Base-by-base conservation (phyloP, 2,113 vertebrate genomes). In the Mustela nigripes region DNA sequence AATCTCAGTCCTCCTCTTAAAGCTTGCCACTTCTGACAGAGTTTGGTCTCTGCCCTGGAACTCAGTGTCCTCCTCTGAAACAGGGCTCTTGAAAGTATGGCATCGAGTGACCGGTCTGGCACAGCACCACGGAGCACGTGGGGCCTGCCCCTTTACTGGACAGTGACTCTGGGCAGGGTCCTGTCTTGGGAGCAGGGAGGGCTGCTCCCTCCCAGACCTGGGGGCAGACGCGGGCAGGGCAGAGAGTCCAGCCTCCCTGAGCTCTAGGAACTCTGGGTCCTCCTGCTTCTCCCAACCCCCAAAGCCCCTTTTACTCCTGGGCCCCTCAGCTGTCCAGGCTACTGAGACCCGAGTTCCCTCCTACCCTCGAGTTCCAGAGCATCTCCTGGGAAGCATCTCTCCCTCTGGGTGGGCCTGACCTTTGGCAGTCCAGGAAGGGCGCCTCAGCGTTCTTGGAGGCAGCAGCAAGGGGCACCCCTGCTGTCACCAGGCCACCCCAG, bases 401-500 rank as follows among this genome's bases (percentile, higher is more conserved):
- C 16, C 33, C 63, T 26, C 12, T 26, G 53, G 56, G 60, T 0
- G 4, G 80, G 50, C 62, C 36, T 45, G 53, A 5, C 80, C 11
- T 3, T 1, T 48, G 76, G 71, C 65, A 78, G 24, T 63, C 63
- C n/a, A 39, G 53, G 19, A 48, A 39, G 36, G 39, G 22, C 19
- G 24, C 63, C 69, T 28, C 0, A 0, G 53, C 4, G 1, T 7
- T 11, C 50, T 83, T 31, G 87, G 97, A 5, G 33, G 74, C 79
- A 82, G 92, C 93, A 95, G 89, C 85, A 56, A 24, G 74, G 14
- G 67, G 62, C 63, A 74, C 36, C 65, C 11, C n/a, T 1, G 88
- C 76, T 56, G 91, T 89, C 94, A 97, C 97, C 95, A 87, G 97
- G 97, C 97, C 97, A 93, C 98, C 90, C 92, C 88, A 73, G 98